Conservation (phyloP, 2,888 invertebrate genomes). For the Agrotis ipsilon region DNA sequence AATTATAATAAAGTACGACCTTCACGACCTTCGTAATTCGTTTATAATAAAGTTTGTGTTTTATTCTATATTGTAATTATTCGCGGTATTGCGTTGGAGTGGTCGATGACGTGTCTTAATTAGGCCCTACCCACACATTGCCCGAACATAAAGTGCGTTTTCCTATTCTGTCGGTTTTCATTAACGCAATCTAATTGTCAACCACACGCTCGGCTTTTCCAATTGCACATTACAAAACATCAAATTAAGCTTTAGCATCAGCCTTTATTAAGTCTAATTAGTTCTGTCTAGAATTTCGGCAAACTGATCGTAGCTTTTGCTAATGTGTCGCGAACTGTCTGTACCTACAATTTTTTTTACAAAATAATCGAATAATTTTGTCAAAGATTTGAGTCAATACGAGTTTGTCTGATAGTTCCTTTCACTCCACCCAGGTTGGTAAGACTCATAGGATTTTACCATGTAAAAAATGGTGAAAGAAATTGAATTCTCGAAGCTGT, state of each 20-base stretch:
- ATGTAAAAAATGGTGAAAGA: not conserved
- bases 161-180: constrained; percentile 73
- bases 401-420: no score
- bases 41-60: constrained; percentile 25
- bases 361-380: constrained; percentile 2
- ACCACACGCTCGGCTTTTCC: constrained; percentile 65
- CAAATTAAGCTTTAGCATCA: constrained; percentile 60
- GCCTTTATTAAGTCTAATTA: constrained; percentile 54
- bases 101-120: constrained; percentile 76
- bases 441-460: no score
- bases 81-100: constrained; percentile 62
- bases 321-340: no score
- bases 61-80: constrained; percentile 57
- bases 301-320: constrained; percentile 27
- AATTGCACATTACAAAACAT: constrained; percentile 56
- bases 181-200: constrained; percentile 71
- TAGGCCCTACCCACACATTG: constrained; percentile 78
- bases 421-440: no score
- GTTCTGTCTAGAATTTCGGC: constrained; percentile 16
- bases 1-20: constrained; percentile 5
- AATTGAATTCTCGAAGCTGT: not conserved
- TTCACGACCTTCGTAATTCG: constrained; percentile 23
- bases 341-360: no score
- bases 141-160: constrained; percentile 70
- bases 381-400: constrained; percentile 2